phyloP scores from a whole-genome alignment of 2,797 vertebrate genomes.

The Meda fulgida region DNA sequence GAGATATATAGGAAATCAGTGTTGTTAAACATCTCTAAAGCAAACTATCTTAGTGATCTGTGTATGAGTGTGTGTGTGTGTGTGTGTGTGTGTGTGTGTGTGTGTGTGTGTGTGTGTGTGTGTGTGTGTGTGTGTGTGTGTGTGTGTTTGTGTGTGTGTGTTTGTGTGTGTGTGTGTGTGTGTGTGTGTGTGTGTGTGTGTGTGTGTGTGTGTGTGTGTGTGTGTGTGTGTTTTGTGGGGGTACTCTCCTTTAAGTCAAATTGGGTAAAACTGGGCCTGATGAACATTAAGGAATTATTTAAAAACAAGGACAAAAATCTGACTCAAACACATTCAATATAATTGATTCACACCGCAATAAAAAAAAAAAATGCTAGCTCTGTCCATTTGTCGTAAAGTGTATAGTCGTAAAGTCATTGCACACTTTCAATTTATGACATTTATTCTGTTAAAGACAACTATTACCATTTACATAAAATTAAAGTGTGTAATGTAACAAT shows the following conservation, averaged over 20 bases:
- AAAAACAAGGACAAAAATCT: background rate
- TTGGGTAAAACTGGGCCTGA: slow-evolving; percentile 37
- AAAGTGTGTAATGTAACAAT: background rate
- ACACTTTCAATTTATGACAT: background rate
- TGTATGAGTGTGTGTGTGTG: slow-evolving; percentile 3
- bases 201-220: slow-evolving; percentile 38
- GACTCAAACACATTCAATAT: background rate
- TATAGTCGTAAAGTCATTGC: background rate
- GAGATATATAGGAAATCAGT: slow-evolving; percentile 63
- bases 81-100: slow-evolving; percentile 26
- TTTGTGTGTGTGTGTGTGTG: slow-evolving; percentile 34
- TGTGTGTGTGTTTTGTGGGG: slow-evolving; percentile 21
- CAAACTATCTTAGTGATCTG: slow-evolving; percentile 37
- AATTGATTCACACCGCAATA: slow-evolving; percentile 4
- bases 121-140: slow-evolving; percentile 45
- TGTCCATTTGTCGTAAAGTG: background rate
- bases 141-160: slow-evolving; percentile 10
- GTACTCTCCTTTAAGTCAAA: slow-evolving; percentile 35
- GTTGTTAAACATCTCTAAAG: slow-evolving; percentile 65
- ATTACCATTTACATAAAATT: background rate
- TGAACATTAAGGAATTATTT: slow-evolving; percentile 36
- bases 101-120: slow-evolving; percentile 47
- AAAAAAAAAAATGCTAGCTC: slow-evolving; percentile 10
- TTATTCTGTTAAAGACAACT: background rate
- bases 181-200: slow-evolving; percentile 1